phyloP scores from a whole-genome alignment of 2,888 invertebrate species.

The Alviniconcha strummeri region DNA sequence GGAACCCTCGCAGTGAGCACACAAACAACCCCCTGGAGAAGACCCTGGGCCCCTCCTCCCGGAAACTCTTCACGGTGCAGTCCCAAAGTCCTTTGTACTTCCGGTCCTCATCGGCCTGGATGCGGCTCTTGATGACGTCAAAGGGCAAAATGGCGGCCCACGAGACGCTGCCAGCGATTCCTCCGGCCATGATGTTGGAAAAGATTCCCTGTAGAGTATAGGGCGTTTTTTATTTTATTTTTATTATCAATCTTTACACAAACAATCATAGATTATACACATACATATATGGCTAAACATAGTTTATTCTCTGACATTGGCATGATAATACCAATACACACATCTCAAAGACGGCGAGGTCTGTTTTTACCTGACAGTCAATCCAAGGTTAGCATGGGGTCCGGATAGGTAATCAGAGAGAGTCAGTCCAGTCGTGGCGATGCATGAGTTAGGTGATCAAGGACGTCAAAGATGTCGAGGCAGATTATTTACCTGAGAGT shows the following conservation, averaged over 20 bases:
- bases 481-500: too few relatives aligned
- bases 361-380: constrained; percentile 67
- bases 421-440: too few relatives aligned
- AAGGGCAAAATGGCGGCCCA: constrained; percentile 83
- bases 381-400: constrained; percentile 77
- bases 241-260: too few relatives aligned
- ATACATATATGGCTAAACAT: too few relatives aligned
- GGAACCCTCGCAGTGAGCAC: constrained; percentile 80
- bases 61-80: constrained; percentile 78
- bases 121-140: constrained; percentile 84
- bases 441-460: too few relatives aligned
- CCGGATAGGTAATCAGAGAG: constrained; percentile 60
- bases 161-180: constrained; percentile 77
- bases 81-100: constrained; percentile 78
- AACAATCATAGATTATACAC: too few relatives aligned
- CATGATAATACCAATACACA: constrained; percentile 33
- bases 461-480: too few relatives aligned
- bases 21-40: constrained; percentile 81
- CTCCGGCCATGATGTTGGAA: constrained; percentile 70
- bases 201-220: constrained; percentile 46
- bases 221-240: too few relatives aligned
- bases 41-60: constrained; percentile 77
- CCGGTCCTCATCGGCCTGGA: constrained; percentile 76
- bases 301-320: too few relatives aligned
- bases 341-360: constrained; percentile 79